These are phyloP conservation scores for Salmo trutta DNA, from an alignment of 2,797 vertebrate species.

Conservation along the genomic window DNA sequence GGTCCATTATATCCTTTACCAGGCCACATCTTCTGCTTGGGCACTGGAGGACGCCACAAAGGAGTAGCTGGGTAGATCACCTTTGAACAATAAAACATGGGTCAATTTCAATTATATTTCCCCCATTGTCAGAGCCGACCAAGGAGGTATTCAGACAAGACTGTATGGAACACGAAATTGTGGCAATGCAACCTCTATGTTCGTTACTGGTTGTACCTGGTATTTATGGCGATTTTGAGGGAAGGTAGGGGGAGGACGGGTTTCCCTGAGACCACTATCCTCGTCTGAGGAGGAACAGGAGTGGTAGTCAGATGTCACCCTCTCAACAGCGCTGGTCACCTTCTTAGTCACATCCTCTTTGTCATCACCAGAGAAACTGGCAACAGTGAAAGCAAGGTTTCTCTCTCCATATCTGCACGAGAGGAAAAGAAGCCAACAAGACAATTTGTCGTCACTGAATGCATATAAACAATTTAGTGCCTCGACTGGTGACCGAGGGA, in stretches of 20 bases:
- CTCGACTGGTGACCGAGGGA: not conserved
- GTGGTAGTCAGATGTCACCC: conserved; percentile 80
- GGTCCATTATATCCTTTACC: conserved; percentile 36
- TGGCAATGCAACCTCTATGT: not conserved
- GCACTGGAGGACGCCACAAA: conserved; percentile 59
- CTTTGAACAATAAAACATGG: conserved; percentile 34
- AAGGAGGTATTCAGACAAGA: not conserved
- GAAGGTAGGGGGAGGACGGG: conserved; percentile 26
- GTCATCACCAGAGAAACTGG: conserved; percentile 65
- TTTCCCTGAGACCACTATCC: conserved; percentile 54
- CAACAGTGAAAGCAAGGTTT: conserved; percentile 75
- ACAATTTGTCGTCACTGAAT: not conserved
- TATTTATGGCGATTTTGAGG: conserved; percentile 28
- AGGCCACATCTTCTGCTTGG: conserved; percentile 41
- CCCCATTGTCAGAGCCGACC: not conserved
- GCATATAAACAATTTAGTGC: not conserved
- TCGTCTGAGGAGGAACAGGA: conserved; percentile 80
- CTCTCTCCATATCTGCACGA: conserved; percentile 71
- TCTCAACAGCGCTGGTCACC: conserved; percentile 73
- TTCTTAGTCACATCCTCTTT: conserved; percentile 69
- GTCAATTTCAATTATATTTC: not conserved
- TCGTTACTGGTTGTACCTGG: conserved; percentile 56
- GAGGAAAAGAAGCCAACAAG: not conserved
- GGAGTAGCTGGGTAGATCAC: conserved; percentile 61
- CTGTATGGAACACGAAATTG: not conserved